A percentile compares a stretch with the other conserved stretches of the same genome.
phyloP scores from a whole-genome alignment of 2,113 vertebrate species.

The Apodemus sylvaticus region DNA sequence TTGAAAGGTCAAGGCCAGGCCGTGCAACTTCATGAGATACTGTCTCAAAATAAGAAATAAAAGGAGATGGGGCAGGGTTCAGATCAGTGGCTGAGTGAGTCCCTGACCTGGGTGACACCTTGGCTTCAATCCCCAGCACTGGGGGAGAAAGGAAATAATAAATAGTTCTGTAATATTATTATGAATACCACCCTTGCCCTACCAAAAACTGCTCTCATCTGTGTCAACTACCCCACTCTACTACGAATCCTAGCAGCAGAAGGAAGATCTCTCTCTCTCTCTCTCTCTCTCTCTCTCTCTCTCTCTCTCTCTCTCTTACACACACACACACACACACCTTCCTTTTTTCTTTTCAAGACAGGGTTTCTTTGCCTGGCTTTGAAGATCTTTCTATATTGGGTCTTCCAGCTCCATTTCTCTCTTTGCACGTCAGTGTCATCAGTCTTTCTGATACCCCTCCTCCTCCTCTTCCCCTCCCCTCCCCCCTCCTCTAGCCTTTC shows the following conservation, averaged over 20 bases:
- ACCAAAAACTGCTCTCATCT: neutral
- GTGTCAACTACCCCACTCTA: neutral
- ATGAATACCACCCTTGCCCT: neutral
- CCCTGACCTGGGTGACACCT: neutral
- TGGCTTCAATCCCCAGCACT: neutral
- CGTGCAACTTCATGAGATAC: neutral
- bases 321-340: too few relatives aligned
- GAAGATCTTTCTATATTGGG: neutral
- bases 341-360: neutral
- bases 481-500: too few relatives aligned
- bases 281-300: neutral
- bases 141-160: neutral
- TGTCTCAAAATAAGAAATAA: neutral
- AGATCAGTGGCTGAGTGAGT: neutral
- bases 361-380: neutral
- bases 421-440: neutral
- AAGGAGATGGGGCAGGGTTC: neutral
- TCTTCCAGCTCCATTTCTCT: neutral
- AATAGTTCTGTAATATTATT: neutral
- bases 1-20: neutral
- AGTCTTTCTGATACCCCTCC: neutral
- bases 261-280: neutral
- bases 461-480: too few relatives aligned
- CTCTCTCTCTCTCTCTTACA: neutral
- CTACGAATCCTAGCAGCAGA: neutral